phyloP scores from a whole-genome alignment of 2,888 invertebrate genomes.

The Conus canariensis region DNA sequence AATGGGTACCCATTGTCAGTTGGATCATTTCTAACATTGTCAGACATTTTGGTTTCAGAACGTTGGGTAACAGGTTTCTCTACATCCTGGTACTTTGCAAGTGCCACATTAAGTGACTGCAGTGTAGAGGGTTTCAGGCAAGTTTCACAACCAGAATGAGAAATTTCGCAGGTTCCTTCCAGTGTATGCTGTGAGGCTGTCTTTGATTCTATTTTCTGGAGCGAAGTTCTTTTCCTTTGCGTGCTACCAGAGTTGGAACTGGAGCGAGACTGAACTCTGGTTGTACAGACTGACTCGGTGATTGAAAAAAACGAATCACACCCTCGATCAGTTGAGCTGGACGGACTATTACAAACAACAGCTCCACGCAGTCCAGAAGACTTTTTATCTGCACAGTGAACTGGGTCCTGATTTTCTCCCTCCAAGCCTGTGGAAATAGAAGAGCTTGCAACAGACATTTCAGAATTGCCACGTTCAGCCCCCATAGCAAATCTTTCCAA shows the following conservation, averaged over 20 bases:
- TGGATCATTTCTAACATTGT: not conserved
- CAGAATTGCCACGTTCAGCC: not conserved
- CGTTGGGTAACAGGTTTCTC: not conserved
- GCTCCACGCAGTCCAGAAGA: not conserved
- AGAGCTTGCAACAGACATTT: not conserved
- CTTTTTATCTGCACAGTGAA: not conserved
- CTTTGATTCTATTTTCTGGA: not conserved
- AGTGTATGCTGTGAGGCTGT: not conserved
- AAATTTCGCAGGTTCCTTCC: constrained; percentile 7
- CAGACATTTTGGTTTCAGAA: not conserved
- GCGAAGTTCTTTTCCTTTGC: not conserved
- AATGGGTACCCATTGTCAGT: not conserved
- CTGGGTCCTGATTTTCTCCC: not conserved
- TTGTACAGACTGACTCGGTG: not conserved
- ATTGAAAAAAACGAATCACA: not conserved
- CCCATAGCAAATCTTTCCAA: not conserved
- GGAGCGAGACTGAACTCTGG: not conserved
- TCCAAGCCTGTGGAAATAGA: not conserved
- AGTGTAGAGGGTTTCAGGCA: not conserved
- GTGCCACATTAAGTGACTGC: not conserved
- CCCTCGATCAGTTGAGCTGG: not conserved
- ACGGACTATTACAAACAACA: not conserved
- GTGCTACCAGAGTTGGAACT: not conserved
- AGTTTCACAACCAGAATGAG: constrained; percentile 29
- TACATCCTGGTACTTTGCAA: not conserved